Evolutionary conservation across 2,113 vertebrate species (phyloP).

Genomic region (Perccottus glenii): DNA sequence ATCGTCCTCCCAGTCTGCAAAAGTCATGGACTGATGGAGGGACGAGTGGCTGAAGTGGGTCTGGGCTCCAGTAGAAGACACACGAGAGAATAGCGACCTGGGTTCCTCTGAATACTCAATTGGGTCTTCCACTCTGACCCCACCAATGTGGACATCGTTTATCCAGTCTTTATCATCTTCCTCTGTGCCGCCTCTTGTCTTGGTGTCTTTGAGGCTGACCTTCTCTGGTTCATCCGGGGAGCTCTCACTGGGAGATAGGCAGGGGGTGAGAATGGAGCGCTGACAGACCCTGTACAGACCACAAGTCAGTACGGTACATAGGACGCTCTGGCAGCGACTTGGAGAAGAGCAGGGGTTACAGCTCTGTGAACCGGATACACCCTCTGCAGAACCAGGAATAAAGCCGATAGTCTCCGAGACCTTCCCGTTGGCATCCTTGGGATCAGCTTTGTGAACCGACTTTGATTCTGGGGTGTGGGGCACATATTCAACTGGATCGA

Average conservation of each 20-base stretch:
- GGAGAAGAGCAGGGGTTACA: constrained; percentile 81
- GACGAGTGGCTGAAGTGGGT: constrained; percentile 73
- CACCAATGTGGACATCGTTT: constrained; percentile 82
- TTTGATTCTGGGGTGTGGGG: constrained; percentile 32
- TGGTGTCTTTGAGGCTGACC: constrained; percentile 53
- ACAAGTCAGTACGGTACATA: constrained; percentile 81
- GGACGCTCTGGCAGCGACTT: constrained; percentile 57
- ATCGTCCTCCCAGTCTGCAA: constrained; percentile 84
- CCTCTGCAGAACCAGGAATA: constrained; percentile 81
- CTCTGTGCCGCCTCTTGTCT: constrained; percentile 26
- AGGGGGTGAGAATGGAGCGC: constrained; percentile 63
- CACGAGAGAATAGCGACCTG: constrained; percentile 4
- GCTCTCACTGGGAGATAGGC: constrained; percentile 65
- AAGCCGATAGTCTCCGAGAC: constrained; percentile 85
- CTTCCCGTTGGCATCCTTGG: constrained; percentile 77
- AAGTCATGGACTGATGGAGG: constrained; percentile 72
- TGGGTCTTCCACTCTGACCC: constrained; percentile 65
- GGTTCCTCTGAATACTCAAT: constrained; percentile 79
- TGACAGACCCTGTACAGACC: constrained; percentile 84
- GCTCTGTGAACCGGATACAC: constrained; percentile 39
- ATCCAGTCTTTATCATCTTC: constrained; percentile 83
- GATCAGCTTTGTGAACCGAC: constrained; percentile 70
- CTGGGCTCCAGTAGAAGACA: not conserved
- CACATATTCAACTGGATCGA: constrained; percentile 69
- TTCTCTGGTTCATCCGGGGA: constrained; percentile 65